Percentiles rank a stretch among this genome's conserved stretches.
Evolutionary conservation across 2,113 vertebrate species (phyloP).

Genomic region (Falco punctatus): DNA sequence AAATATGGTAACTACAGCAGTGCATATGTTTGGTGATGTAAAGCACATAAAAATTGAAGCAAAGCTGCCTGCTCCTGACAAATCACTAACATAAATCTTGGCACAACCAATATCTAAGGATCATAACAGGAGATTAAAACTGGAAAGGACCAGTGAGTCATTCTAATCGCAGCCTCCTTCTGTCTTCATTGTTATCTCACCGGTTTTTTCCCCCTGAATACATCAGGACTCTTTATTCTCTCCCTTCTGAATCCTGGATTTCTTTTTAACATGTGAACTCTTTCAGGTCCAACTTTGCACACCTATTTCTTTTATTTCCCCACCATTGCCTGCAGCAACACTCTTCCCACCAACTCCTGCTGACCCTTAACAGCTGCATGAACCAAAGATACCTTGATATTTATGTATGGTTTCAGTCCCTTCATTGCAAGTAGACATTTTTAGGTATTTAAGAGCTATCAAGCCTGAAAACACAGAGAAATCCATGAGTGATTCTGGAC

Average conservation of each 20-base stretch:
- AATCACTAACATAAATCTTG: neutral
- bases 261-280: neutral
- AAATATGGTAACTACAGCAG: neutral
- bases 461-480: neutral
- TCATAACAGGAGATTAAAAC: neutral
- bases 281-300: neutral
- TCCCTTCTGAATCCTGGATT: neutral
- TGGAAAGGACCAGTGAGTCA: neutral
- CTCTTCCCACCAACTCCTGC: neutral
- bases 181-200: neutral
- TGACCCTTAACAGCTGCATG: neutral
- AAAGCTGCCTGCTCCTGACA: neutral
- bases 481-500: neutral
- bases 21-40: neutral
- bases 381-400: neutral
- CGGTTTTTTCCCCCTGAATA: fast-evolving
- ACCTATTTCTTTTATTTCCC: neutral
- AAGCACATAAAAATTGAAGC: neutral
- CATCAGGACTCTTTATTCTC: neutral
- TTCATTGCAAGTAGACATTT: neutral
- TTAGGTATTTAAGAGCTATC: neutral
- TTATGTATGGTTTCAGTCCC: neutral
- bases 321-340: neutral
- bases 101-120: neutral
- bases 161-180: neutral